Base-by-base conservation (phyloP, 2,888 invertebrate genomes). In the Pteria penguin region DNA sequence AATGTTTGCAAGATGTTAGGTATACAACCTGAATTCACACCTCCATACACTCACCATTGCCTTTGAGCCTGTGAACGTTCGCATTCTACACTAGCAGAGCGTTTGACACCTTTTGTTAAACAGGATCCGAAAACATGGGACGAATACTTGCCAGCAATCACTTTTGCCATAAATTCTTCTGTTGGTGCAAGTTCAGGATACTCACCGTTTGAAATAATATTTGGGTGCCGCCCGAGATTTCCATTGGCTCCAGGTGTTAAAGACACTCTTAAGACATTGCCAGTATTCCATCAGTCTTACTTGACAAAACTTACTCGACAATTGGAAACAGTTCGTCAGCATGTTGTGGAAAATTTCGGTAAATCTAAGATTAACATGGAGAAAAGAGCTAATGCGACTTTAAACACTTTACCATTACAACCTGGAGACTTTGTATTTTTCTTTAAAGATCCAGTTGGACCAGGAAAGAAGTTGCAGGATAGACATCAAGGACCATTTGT, bases 361-460 rank as follows among this genome's bases (percentile, higher is more conserved):
- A n/a, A n/a, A n/a, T n/a, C n/a, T n/a, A n/a, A n/a, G n/a, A n/a
- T n/a, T n/a, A n/a, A n/a, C n/a, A n/a, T n/a, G n/a, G n/a, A n/a
- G n/a, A n/a, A n/a, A n/a, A n/a, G n/a, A n/a, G n/a, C n/a, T n/a
- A n/a, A n/a, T n/a, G n/a, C n/a, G n/a, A n/a, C n/a, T n/a, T n/a
- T n/a, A n/a, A n/a, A n/a, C n/a, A n/a, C n/a, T n/a, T n/a, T n/a
- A n/a, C n/a, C n/a, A n/a, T n/a, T n/a, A n/a, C n/a, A n/a, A n/a
- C 24, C 14, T 63, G 79, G 80, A 18, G 77, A 81, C 58, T 82
- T 76, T 78, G 80, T 81, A 3, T 82, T 78, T 69, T 18, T 80
- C 8, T 52, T 62, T 0, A 74, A 73, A 32, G 80, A 78, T 61
- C 69, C 69, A 0, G 31, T n/a, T 32, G 69, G 75, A n/a, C 2